Conservation (phyloP, 2,113 vertebrate genomes). For the Phyllostomus hastatus region DNA sequence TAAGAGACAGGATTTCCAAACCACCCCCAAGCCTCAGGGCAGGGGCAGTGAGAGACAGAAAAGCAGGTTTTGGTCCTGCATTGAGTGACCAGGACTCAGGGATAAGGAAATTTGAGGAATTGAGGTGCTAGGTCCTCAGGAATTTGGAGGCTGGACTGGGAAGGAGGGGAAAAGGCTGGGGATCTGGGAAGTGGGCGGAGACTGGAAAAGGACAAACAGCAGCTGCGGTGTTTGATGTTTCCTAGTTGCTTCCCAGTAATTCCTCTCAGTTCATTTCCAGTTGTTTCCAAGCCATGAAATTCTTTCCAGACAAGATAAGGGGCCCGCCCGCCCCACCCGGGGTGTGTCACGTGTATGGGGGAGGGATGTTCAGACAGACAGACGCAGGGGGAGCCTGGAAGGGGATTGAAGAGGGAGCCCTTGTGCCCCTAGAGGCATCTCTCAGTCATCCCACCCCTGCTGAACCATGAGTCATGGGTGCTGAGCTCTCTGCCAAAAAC, state of each 20-base stretch:
- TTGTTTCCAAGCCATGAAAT: slow-evolving; percentile 74
- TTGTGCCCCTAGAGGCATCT: background rate
- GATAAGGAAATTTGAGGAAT: background rate
- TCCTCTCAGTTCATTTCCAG: slow-evolving; percentile 69
- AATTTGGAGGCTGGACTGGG: background rate
- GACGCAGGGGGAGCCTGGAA: background rate
- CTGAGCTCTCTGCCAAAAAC: slow-evolving; percentile 1
- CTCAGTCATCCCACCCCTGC: background rate
- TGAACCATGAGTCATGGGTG: slow-evolving; percentile 56
- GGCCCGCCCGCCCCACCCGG: slow-evolving; percentile 60
- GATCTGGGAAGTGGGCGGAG: slow-evolving; percentile 35
- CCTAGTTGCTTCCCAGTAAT: slow-evolving; percentile 65
- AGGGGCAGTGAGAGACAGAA: background rate
- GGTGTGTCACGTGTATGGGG: slow-evolving; percentile 44
- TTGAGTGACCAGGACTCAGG: background rate
- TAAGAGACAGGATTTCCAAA: background rate
- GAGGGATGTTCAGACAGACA: background rate
- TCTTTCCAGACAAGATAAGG: slow-evolving; percentile 78
- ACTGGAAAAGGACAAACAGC: background rate
- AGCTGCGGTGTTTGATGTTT: slow-evolving; percentile 55
- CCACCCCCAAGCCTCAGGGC: background rate
- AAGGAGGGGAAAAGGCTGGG: background rate
- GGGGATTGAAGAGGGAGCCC: background rate
- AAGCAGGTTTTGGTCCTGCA: background rate
- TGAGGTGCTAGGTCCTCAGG: background rate